Conservation (phyloP, 2,797 vertebrate species). For the Heteromormyrus szaboi region DNA sequence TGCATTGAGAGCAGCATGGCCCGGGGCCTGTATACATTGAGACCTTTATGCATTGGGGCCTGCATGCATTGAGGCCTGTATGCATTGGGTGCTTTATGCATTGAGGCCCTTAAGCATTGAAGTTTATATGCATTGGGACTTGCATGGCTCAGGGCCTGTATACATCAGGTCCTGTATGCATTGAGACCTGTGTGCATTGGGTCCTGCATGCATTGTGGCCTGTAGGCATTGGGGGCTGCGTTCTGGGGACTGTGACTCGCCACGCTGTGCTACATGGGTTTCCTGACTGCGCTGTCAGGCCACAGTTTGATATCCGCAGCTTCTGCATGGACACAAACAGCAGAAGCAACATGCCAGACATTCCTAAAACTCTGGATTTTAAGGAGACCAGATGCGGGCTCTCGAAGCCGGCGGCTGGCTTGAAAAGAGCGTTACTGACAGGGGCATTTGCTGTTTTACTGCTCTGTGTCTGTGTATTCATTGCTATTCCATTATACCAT, state of each 20-base stretch:
- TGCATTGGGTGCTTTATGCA: neutral
- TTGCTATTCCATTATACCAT: conserved; percentile 3
- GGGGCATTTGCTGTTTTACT: neutral
- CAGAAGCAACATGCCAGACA: neutral
- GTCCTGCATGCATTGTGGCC: neutral
- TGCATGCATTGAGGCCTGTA: neutral
- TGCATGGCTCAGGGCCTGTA: neutral
- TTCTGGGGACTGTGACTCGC: neutral
- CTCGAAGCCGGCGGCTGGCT: neutral
- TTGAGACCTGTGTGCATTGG: neutral
- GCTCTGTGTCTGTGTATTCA: neutral
- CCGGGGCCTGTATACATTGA: neutral
- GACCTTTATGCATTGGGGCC: neutral
- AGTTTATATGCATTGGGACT: neutral
- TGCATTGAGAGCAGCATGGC: neutral
- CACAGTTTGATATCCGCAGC: neutral
- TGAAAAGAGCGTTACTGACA: neutral
- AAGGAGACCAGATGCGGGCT: neutral
- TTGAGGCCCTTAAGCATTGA: neutral
- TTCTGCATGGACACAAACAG: neutral
- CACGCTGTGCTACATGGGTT: neutral
- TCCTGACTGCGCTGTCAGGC: neutral
- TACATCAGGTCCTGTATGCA: neutral
- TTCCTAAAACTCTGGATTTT: neutral
- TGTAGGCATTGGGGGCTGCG: neutral